Percentiles rank a stretch among this genome's conserved stretches.
These are phyloP conservation scores for Pleuronectes platessa DNA, from an alignment of 2,113 vertebrate genomes.

Conservation along the genomic window DNA sequence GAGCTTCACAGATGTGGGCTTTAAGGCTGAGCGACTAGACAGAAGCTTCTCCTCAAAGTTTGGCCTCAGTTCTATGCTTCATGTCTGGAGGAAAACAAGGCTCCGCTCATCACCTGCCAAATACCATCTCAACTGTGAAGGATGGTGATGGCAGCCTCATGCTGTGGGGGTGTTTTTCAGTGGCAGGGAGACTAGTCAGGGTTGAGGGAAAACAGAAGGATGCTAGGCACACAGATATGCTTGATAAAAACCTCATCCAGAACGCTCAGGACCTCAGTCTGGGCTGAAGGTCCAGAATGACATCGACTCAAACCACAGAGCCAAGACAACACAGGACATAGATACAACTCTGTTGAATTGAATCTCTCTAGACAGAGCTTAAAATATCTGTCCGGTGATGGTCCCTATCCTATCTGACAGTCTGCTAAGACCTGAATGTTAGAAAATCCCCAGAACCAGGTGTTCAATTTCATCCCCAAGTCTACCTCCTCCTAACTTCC, in stretches of 20 bases:
- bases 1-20: background rate
- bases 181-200: background rate
- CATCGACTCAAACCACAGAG: background rate
- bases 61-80: background rate
- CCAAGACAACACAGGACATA: background rate
- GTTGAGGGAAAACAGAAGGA: background rate
- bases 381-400: no score
- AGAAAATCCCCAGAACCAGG: no score
- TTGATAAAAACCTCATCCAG: background rate
- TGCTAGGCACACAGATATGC: background rate
- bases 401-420: no score
- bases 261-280: background rate
- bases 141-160: background rate
- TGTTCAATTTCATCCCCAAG: no score
- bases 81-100: slow-evolving; percentile 11
- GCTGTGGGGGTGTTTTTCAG: slow-evolving; percentile 2
- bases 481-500: no score
- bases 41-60: background rate
- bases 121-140: background rate
- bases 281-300: background rate
- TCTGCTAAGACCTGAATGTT: no score
- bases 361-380: no score
- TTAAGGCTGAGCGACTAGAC: background rate
- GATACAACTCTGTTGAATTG: background rate
- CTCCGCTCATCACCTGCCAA: background rate